phyloP scores from a whole-genome alignment of 37 sponge, comb jelly and placozoan genomes.

The Halisarca cf. caerulea region DNA sequence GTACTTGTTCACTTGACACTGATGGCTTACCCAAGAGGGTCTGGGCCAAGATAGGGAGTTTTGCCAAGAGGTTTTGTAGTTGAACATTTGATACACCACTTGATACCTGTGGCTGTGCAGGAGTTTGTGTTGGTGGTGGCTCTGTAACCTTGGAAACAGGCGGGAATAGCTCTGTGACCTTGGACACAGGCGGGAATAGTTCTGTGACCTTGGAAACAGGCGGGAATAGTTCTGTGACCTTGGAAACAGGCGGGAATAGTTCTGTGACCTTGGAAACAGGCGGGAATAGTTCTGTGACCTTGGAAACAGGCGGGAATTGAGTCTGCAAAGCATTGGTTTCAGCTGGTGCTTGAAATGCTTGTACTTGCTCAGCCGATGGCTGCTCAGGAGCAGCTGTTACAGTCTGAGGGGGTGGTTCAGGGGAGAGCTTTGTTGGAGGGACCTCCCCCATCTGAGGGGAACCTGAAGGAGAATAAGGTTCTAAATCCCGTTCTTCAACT shows the following conservation, averaged over 20 bases:
- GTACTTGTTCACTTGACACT: too few species aligned
- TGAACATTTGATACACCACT: slow-evolving; percentile 29
- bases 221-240: background rate
- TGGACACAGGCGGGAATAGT: background rate
- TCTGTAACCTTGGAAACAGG: slow-evolving; percentile 2
- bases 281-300: too few species aligned
- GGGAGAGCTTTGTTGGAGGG: background rate
- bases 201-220: background rate
- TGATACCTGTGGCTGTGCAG: slow-evolving; percentile 1
- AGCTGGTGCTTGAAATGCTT: too few species aligned
- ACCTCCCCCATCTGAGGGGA: background rate
- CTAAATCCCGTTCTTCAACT: too few species aligned
- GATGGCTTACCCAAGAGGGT: background rate
- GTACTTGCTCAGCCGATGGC: background rate
- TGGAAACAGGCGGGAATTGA: too few species aligned
- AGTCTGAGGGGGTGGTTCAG: background rate
- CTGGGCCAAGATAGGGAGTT: slow-evolving; percentile 12
- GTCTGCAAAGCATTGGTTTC: too few species aligned
- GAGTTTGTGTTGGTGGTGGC: slow-evolving; percentile 29
- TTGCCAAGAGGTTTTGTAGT: slow-evolving; percentile 20
- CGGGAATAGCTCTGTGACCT: background rate
- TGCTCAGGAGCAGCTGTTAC: background rate
- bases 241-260: background rate
- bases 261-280: background rate
- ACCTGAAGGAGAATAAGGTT: background rate